These are phyloP conservation scores for Liasis olivaceus DNA, from an alignment of 2,797 vertebrate genomes.

Conservation along the genomic window DNA sequence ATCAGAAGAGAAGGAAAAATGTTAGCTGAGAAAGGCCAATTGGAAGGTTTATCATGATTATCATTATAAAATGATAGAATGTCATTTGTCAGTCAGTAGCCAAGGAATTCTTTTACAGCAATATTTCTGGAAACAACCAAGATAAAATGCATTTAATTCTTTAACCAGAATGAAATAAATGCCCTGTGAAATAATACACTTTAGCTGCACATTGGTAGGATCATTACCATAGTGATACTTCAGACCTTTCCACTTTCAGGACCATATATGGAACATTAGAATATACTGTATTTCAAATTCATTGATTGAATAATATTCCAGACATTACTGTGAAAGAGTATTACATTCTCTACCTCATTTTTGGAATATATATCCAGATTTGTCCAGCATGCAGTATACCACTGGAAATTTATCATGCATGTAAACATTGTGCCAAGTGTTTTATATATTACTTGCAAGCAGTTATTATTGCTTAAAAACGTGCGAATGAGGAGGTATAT, in stretches of 20 bases:
- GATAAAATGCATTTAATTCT: neutral
- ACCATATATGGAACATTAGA: neutral
- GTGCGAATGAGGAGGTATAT: neutral
- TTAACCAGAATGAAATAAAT: neutral
- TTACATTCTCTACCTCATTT: neutral
- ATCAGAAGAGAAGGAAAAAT: neutral
- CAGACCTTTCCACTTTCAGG: neutral
- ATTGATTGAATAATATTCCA: neutral
- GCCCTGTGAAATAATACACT: neutral
- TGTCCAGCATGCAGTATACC: conserved; percentile 18
- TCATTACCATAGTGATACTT: neutral
- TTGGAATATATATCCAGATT: conserved; percentile 10
- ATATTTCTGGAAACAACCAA: neutral
- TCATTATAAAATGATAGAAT: neutral
- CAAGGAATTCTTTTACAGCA: neutral
- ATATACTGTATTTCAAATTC: neutral
- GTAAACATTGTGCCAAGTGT: neutral
- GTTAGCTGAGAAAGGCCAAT: neutral
- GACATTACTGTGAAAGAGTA: neutral
- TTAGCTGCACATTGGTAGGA: neutral
- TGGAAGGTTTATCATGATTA: neutral
- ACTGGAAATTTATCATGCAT: conserved; percentile 9
- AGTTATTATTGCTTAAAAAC: conserved; percentile 7
- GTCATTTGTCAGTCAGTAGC: neutral
- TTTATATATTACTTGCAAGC: neutral